Evolutionary conservation across 1,140 invertebrate species (phyloP), one percentile per base, ranked within the genome.

Genomic region (Drosophila mayri): DNA sequence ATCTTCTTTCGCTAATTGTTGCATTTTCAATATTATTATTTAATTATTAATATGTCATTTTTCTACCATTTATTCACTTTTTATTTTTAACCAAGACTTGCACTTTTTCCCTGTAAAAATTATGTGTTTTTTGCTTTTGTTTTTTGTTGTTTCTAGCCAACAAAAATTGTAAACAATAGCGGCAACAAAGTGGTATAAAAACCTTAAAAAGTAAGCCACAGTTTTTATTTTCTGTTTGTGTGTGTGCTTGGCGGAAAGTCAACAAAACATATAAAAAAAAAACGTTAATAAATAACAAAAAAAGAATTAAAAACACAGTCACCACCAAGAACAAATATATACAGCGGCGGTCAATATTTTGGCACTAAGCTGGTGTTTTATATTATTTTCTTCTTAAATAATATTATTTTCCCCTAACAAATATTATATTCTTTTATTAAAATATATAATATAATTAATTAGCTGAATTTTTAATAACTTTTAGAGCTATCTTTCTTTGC

Each of bases 261-360:
- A 57, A 47, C 18, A 37, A 37, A 52, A 43, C 32, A 35, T 44
- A 41, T 11, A 25, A 18, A 35, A 63, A 43, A 8, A 35, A 43
- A 67, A 40, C 30, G 25, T 55, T 35, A 68, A 59, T n/a, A 59
- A 59, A 59, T 49, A 68, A 25, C 28, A 6, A 52, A 35, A 22
- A 37, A 16, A 2, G 1, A 35, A 30, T 38, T 18, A 25, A 57
- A 70, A 52, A 57, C 40, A 70, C 12, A 57, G 38, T 40, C 64
- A 25, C 44, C 35, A 46, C 18, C 22, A 37, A n/a, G 44, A 11
- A 61, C 30, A 61, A 20, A 61, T 10, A 49, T 32, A 32, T 20
- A 52, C 49, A 35, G 30, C 1, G 14, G 12, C 49, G n/a, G 30
- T 52, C 6, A 35, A 14, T 14, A 14, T 8, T 18, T 4, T 4